These are phyloP conservation scores for Vireo altiloquus DNA, from an alignment of 2,113 vertebrate genomes.

Conservation along the genomic window DNA sequence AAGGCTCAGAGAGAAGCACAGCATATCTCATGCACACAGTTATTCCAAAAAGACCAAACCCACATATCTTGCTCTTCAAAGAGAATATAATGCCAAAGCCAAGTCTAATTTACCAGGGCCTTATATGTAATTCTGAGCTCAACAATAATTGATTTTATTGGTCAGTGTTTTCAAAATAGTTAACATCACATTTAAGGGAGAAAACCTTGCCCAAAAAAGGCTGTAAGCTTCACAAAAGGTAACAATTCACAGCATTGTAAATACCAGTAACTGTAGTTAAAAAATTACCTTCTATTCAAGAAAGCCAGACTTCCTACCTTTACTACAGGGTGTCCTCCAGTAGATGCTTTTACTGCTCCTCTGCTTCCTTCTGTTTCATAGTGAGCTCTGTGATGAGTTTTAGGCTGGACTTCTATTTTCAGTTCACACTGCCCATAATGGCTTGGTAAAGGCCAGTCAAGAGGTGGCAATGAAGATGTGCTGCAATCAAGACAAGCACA, in stretches of 20 bases:
- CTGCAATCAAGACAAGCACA: conserved; percentile 73
- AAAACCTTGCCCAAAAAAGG: neutral
- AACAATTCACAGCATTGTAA: neutral
- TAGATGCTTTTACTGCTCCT: conserved; percentile 93
- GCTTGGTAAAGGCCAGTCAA: conserved; percentile 94
- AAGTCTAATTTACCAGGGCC: neutral
- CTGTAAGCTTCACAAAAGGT: neutral
- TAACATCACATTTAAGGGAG: neutral
- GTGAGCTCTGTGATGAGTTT: conserved; percentile 97
- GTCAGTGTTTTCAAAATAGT: neutral
- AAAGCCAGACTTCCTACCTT: conserved; percentile 82
- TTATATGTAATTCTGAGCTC: neutral
- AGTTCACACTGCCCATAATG: conserved; percentile 94
- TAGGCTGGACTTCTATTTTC: conserved; percentile 97
- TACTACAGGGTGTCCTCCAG: conserved; percentile 93
- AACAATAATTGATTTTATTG: neutral
- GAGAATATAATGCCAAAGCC: neutral
- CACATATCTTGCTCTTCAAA: neutral
- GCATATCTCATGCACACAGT: neutral
- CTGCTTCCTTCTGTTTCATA: conserved; percentile 98
- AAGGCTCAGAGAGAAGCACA: neutral
- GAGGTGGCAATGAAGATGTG: conserved; percentile 93
- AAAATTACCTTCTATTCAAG: neutral
- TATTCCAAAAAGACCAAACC: neutral
- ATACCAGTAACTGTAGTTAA: neutral